phyloP scores from a whole-genome alignment of 2,888 invertebrate genomes.

The Acrocera orbiculus region DNA sequence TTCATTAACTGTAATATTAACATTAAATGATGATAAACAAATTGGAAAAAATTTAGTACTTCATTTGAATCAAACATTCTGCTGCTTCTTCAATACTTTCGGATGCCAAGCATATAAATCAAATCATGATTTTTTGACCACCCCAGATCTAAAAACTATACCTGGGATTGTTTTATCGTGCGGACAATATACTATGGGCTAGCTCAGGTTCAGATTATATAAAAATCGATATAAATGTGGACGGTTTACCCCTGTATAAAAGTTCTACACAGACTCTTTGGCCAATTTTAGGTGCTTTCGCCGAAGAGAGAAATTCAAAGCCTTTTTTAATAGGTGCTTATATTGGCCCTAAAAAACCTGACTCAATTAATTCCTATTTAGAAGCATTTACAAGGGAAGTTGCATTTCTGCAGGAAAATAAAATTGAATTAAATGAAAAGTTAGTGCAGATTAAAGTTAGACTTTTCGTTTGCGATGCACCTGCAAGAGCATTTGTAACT shows the following conservation, averaged over 20 bases:
- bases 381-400: neutral
- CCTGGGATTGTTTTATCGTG: too few relatives aligned
- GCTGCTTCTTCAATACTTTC: too few relatives aligned
- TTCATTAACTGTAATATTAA: neutral
- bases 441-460: too few relatives aligned
- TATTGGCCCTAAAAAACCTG: constrained; percentile 1
- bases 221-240: neutral
- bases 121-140: too few relatives aligned
- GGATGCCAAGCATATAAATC: too few relatives aligned
- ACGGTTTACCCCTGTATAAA: constrained; percentile 1
- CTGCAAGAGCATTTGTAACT: too few relatives aligned
- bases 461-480: too few relatives aligned
- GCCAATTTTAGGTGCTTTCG: constrained; percentile 2
- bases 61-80: constrained; percentile 7
- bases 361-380: constrained; percentile 1
- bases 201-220: too few relatives aligned
- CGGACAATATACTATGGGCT: too few relatives aligned
- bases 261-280: constrained; percentile 2
- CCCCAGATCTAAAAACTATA: too few relatives aligned
- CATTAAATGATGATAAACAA: constrained; percentile 4
- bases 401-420: too few relatives aligned
- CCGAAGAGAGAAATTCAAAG: neutral
- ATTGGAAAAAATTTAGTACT: constrained; percentile 3
- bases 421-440: too few relatives aligned
- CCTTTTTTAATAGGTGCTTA: constrained; percentile 7